Evolutionary conservation across 2,888 invertebrate species (phyloP).

Genomic region (Nomada flava): DNA sequence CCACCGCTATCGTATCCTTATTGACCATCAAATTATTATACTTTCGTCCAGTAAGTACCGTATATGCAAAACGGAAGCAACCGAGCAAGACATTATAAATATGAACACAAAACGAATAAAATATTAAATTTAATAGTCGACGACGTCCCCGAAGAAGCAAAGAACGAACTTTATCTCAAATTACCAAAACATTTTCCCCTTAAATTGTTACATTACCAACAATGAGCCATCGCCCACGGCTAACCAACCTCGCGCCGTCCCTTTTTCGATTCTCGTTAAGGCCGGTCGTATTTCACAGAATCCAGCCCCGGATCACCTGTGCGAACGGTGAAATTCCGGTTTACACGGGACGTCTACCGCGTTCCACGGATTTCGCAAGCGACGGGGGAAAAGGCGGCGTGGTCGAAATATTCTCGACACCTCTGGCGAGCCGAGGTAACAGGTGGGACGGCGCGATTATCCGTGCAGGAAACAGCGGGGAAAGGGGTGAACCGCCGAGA

Average conservation of each 20-base stretch:
- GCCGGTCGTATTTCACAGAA: slow-evolving; percentile 44
- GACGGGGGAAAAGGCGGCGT: slow-evolving; percentile 7
- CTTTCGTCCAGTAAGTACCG: no score
- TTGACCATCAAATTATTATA: no score
- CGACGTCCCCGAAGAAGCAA: no score
- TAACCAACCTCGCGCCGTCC: not conserved
- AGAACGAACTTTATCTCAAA: no score
- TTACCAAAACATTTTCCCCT: no score
- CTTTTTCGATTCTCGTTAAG: slow-evolving; percentile 4
- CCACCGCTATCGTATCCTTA: no score
- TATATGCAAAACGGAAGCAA: no score
- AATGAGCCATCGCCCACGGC: not conserved
- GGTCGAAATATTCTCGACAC: slow-evolving; percentile 49
- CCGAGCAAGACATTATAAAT: no score
- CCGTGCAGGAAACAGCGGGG: slow-evolving; percentile 2
- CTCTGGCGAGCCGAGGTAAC: slow-evolving; percentile 14
- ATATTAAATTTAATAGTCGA: no score
- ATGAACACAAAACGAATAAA: no score
- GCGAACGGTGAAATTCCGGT: slow-evolving; percentile 60
- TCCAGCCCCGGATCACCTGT: slow-evolving; percentile 61
- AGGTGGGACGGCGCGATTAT: slow-evolving; percentile 10
- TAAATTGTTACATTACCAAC: no score
- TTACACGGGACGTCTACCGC: slow-evolving; percentile 46
- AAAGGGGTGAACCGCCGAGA: slow-evolving; percentile 42
- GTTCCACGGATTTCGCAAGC: slow-evolving; percentile 63